Percentiles rank a stretch among this genome's conserved stretches.
Conservation (phyloP, 2,888 invertebrate genomes). For the Drosophila recens region DNA sequence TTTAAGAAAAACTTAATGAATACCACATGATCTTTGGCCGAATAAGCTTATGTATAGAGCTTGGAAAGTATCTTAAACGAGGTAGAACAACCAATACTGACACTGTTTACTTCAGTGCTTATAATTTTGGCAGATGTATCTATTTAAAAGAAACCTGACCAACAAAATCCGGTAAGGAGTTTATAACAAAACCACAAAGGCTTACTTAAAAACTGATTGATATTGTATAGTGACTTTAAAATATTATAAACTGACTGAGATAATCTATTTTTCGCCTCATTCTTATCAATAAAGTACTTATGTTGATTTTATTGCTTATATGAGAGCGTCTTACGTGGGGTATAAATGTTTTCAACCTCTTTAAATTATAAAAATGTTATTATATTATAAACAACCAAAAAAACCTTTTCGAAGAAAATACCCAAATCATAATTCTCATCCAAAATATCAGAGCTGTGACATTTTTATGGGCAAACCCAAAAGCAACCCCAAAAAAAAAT, state of each 20-base stretch:
- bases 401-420: neutral
- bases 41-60: neutral
- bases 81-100: neutral
- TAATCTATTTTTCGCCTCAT: neutral
- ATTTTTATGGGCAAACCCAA: conserved; percentile 35
- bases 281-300: neutral
- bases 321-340: too few relatives aligned
- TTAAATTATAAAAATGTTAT: neutral
- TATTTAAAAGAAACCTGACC: neutral
- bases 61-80: neutral
- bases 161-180: too few relatives aligned
- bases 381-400: conserved; percentile 1
- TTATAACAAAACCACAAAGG: neutral
- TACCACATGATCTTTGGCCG: neutral
- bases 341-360: neutral
- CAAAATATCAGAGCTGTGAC: conserved; percentile 36
- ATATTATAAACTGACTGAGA: neutral
- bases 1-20: conserved; percentile 3
- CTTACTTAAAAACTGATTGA: neutral
- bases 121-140: neutral
- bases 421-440: conserved; percentile 50
- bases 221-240: neutral
- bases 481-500: conserved; percentile 36
- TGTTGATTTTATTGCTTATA: neutral
- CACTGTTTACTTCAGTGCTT: neutral